phyloP scores from a whole-genome alignment of 2,113 vertebrate species.

The Siniperca chuatsi region DNA sequence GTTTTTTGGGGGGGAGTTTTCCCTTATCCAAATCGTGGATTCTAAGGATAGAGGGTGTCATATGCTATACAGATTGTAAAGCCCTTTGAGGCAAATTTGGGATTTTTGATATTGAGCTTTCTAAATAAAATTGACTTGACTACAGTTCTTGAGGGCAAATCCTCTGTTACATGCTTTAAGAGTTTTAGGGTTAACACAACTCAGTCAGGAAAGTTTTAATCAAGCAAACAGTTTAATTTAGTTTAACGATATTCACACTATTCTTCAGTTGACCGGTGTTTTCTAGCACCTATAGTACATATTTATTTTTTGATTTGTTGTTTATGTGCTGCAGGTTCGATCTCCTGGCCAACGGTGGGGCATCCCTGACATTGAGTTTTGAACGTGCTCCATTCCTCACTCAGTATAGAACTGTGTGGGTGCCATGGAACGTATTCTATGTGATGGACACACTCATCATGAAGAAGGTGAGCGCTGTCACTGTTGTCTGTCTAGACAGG shows the following conservation, averaged over 20 bases:
- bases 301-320: neutral
- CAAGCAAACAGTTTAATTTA: neutral
- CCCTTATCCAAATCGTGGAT: too few relatives aligned
- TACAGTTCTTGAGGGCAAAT: neutral
- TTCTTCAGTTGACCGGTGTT: neutral
- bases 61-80: too few relatives aligned
- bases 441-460: conserved; percentile 98
- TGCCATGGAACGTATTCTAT: conserved; percentile 98
- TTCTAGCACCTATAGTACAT: neutral
- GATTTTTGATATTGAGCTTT: too few relatives aligned
- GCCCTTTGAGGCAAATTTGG: too few relatives aligned
- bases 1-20: too few relatives aligned
- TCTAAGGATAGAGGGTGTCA: too few relatives aligned
- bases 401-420: conserved; percentile 96
- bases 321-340: conserved; percentile 89
- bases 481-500: neutral
- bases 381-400: conserved; percentile 95
- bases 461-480: conserved; percentile 87
- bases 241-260: neutral
- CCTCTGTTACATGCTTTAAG: neutral
- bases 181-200: neutral
- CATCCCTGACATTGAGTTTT: conserved; percentile 94
- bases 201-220: neutral
- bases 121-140: too few relatives aligned
- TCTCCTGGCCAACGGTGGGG: conserved; percentile 94